Evolutionary conservation across 2,797 vertebrate genomes (phyloP).

Genomic region (Pseudopleuronectes americanus): DNA sequence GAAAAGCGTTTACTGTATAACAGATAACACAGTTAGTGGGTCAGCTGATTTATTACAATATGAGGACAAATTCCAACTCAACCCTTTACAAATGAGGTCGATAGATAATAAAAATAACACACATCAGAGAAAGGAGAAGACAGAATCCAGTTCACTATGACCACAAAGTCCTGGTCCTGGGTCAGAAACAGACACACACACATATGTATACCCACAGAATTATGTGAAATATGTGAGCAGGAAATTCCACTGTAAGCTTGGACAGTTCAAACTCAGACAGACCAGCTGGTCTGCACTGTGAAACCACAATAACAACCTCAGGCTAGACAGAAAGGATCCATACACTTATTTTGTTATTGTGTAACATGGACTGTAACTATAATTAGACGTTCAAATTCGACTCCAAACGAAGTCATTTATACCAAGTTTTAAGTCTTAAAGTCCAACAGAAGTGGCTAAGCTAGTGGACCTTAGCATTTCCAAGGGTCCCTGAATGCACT

Average conservation of each 20-base stretch:
- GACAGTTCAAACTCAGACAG: slow-evolving; percentile 16
- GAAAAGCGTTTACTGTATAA: too few relatives aligned
- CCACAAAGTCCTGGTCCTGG: background rate
- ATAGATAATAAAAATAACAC: slow-evolving; percentile 5
- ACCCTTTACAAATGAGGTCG: slow-evolving; percentile 3
- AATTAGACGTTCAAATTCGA: background rate
- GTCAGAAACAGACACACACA: background rate
- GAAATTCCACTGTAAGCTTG: slow-evolving; percentile 60
- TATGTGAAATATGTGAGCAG: slow-evolving; percentile 55
- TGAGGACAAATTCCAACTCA: slow-evolving; percentile 44
- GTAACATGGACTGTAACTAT: background rate
- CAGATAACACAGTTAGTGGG: background rate
- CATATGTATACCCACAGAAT: slow-evolving; percentile 10
- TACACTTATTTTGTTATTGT: background rate
- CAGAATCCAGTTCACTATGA: background rate
- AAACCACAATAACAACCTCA: slow-evolving; percentile 6
- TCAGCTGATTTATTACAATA: slow-evolving; percentile 27
- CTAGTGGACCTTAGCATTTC: too few relatives aligned
- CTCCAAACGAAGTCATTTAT: too few relatives aligned
- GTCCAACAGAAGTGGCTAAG: too few relatives aligned
- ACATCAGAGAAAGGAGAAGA: background rate
- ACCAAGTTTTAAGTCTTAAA: too few relatives aligned
- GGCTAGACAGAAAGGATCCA: background rate
- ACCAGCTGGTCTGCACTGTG: slow-evolving; percentile 12
- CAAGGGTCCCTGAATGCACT: too few relatives aligned